phyloP scores from a whole-genome alignment of 2,888 invertebrate genomes.

The Drosophila mettleri region DNA sequence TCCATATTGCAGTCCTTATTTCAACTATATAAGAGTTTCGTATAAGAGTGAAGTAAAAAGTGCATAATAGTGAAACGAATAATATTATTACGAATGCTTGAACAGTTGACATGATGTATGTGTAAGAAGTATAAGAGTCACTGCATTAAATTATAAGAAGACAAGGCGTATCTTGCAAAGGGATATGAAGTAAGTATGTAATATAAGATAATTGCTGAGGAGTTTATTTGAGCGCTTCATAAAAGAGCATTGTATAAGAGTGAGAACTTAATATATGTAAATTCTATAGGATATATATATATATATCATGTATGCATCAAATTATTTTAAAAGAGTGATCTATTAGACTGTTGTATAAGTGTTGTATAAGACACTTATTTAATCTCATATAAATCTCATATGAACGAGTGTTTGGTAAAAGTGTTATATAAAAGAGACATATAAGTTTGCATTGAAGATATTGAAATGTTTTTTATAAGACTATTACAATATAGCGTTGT shows the following conservation, averaged over 20 bases:
- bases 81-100: not conserved
- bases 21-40: slow-evolving; percentile 1
- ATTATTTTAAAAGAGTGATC: not conserved
- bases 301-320: not conserved
- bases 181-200: not conserved
- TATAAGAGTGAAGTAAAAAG: not conserved
- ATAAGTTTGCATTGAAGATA: not conserved
- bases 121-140: not conserved
- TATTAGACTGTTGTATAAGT: not conserved
- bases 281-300: no score
- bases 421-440: not conserved
- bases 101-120: not conserved
- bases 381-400: no score
- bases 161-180: not conserved
- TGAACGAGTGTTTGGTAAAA: not conserved
- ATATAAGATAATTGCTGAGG: not conserved
- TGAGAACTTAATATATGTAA: no score
- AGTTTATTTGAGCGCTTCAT: no score
- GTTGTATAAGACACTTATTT: no score
- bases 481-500: no score
- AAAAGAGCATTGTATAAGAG: not conserved
- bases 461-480: not conserved
- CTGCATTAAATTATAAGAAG: not conserved
- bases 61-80: not conserved
- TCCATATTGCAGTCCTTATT: no score